These are phyloP conservation scores for Clavelina lepadiformis DNA, from an alignment of 23 tunicate genomes.

Conservation along the genomic window DNA sequence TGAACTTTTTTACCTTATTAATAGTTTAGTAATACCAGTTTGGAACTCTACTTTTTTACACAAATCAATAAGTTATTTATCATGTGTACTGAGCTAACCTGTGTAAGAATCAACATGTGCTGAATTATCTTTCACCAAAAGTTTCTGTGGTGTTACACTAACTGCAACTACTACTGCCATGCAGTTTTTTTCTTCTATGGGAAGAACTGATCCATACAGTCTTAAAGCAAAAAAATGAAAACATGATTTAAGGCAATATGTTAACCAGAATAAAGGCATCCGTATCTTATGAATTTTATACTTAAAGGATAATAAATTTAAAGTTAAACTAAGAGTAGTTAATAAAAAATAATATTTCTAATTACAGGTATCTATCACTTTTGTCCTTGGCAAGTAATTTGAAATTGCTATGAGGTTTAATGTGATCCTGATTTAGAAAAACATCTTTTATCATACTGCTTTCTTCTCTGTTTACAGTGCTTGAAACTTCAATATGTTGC, in stretches of 20 bases:
- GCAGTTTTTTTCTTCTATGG: conserved; percentile 1
- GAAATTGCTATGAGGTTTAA: neutral
- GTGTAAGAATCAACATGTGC: conserved; percentile 16
- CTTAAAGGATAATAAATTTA: neutral
- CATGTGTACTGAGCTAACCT: conserved; percentile 12
- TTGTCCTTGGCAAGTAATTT: neutral
- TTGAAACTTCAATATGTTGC: conserved; percentile 47
- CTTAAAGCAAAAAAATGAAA: too few relatives aligned
- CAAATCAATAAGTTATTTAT: neutral
- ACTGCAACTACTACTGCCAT: conserved; percentile 28
- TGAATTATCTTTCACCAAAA: conserved; percentile 4
- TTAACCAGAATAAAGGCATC: neutral
- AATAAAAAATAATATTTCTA: neutral
- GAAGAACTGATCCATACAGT: conserved; percentile 28
- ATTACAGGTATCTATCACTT: neutral
- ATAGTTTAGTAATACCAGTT: too few relatives aligned
- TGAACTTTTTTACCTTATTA: too few relatives aligned
- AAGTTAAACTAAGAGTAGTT: neutral
- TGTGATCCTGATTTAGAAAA: conserved; percentile 4
- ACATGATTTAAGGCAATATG: neutral
- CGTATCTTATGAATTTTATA: neutral
- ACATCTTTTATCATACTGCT: neutral
- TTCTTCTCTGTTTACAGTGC: conserved; percentile 11
- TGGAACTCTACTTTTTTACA: too few relatives aligned
- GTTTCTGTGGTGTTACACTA: conserved; percentile 6